Conservation (phyloP, 2,888 invertebrate species). For the Trypoxylon attenuatum region DNA sequence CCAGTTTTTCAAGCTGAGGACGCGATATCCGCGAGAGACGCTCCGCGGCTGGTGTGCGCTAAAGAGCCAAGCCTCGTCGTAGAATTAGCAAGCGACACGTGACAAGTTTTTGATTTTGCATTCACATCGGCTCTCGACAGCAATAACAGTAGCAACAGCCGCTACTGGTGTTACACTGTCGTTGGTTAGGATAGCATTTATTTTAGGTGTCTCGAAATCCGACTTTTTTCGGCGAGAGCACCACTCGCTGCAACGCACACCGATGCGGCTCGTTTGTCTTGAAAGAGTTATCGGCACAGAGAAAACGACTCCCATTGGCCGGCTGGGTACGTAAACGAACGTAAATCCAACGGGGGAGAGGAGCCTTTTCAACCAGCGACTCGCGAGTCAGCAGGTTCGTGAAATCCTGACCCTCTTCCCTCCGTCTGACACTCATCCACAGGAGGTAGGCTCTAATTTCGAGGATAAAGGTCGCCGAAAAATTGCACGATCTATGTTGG, state of each 20-base stretch:
- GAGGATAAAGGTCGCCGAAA: constrained; percentile 50
- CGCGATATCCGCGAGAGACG: too few species aligned
- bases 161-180: too few species aligned
- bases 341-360: constrained; percentile 51
- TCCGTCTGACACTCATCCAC: constrained; percentile 2
- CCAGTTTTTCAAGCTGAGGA: too few species aligned
- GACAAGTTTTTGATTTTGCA: constrained; percentile 26
- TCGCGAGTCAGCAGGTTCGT: too few species aligned
- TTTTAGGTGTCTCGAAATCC: constrained; percentile 44
- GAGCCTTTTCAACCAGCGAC: constrained; percentile 1
- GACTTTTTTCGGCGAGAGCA: constrained; percentile 22
- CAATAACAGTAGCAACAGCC: too few species aligned
- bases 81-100: neutral
- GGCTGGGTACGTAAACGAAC: constrained; percentile 47
- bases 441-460: constrained; percentile 48
- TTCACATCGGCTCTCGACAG: neutral
- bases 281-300: constrained; percentile 52
- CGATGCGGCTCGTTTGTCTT: constrained; percentile 53
- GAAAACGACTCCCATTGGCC: constrained; percentile 53
- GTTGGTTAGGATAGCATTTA: constrained; percentile 39
- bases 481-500: constrained; percentile 41
- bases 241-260: neutral
- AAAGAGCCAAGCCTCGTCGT: too few species aligned
- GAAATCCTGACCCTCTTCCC: neutral
- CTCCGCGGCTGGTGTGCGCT: too few species aligned